Conservation (phyloP, 2,113 vertebrate species). For the Sinocyclocheilus anshuiensis region DNA sequence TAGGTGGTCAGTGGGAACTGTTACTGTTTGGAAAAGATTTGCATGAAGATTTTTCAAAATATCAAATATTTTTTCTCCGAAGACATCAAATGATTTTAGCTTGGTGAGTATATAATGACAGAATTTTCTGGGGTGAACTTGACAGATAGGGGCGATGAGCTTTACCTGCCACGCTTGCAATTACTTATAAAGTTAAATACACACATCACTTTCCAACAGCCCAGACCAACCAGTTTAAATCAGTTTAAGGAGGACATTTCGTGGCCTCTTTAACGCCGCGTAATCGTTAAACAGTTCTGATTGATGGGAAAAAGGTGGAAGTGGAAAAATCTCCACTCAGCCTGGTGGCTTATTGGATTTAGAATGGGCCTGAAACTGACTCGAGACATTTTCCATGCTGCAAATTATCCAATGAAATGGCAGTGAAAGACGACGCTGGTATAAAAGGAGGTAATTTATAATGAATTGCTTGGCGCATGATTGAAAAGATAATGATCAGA, state of each 20-base stretch:
- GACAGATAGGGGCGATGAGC: conserved; percentile 47
- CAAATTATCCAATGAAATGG: conserved; percentile 23
- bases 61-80: not conserved
- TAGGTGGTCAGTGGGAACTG: not conserved
- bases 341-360: conserved; percentile 45
- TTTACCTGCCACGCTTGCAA: conserved; percentile 37
- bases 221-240: not conserved
- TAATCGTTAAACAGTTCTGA: conserved; percentile 46
- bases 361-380: not conserved
- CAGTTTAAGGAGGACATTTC: conserved; percentile 37
- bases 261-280: conserved; percentile 40
- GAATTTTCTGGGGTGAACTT: too few relatives aligned
- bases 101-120: not conserved
- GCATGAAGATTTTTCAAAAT: not conserved
- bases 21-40: not conserved
- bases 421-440: not conserved
- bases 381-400: conserved; percentile 45
- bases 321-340: conserved; percentile 37
- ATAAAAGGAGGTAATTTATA: conserved; percentile 23
- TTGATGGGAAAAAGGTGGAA: conserved; percentile 40
- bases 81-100: not conserved
- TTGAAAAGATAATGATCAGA: conserved; percentile 14
- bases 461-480: not conserved
- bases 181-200: conserved; percentile 30
- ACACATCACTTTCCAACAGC: conserved; percentile 22